Conservation (phyloP, 2,888 invertebrate species). For the Danaus chrysippus region DNA sequence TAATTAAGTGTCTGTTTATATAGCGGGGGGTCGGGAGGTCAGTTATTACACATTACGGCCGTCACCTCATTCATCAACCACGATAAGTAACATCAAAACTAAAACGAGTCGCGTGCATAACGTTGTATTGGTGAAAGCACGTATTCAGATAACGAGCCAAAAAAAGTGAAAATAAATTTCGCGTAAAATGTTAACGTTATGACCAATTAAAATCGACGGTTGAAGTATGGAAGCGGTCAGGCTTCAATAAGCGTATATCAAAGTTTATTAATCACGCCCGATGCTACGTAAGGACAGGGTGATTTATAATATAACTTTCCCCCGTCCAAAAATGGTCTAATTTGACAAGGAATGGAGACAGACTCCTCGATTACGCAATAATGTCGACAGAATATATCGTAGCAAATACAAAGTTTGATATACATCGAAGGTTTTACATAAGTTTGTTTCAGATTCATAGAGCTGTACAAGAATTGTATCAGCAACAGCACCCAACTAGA, state of each 20-base stretch:
- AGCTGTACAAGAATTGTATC: constrained; percentile 21
- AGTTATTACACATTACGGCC: constrained; percentile 21
- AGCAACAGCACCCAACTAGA: constrained; percentile 7
- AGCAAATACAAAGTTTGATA: neutral
- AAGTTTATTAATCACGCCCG: constrained; percentile 41
- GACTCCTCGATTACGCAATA: constrained; percentile 11
- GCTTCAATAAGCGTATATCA: constrained; percentile 35
- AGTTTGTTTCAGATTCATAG: constrained; percentile 2
- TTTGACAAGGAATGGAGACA: constrained; percentile 48
- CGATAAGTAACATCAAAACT: constrained; percentile 19
- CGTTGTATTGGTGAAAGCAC: constrained; percentile 32
- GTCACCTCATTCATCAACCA: constrained; percentile 27
- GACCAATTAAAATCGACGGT: constrained; percentile 39
- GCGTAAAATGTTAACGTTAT: constrained; percentile 35
- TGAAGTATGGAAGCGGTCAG: constrained; percentile 31
- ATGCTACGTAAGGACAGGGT: constrained; percentile 51
- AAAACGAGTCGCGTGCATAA: neutral
- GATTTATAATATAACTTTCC: constrained; percentile 68
- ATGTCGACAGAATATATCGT: neutral
- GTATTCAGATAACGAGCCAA: constrained; percentile 22
- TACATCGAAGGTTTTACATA: constrained; percentile 15
- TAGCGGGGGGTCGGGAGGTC: constrained; percentile 13
- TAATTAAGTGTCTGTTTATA: constrained; percentile 12
- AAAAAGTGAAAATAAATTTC: constrained; percentile 38
- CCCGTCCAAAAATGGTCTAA: constrained; percentile 61